phyloP scores from a whole-genome alignment of 1,140 invertebrate species.

The Oppia nitens region DNA sequence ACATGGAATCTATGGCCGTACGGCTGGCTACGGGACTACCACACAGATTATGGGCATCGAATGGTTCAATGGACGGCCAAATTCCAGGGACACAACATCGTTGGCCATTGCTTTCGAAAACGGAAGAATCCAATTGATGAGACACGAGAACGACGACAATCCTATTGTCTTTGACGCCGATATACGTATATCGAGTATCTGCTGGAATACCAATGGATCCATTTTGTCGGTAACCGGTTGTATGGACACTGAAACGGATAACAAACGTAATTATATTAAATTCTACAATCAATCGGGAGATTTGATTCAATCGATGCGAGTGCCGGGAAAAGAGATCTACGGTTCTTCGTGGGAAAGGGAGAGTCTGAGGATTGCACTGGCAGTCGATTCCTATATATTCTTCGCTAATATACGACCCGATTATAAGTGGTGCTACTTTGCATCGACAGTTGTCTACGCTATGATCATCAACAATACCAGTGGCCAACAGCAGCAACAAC shows the following conservation, averaged over 20 bases:
- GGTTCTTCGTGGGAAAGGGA: slow-evolving; percentile 79
- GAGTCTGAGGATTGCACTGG: slow-evolving; percentile 71
- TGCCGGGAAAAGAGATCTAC: slow-evolving; percentile 64
- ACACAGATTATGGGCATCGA: slow-evolving; percentile 34
- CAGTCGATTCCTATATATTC: slow-evolving; percentile 89
- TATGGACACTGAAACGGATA: slow-evolving; percentile 30
- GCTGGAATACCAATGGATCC: slow-evolving; percentile 82
- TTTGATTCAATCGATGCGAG: slow-evolving; percentile 60
- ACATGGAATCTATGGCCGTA: not conserved
- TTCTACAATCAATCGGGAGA: slow-evolving; percentile 78
- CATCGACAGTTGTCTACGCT: slow-evolving; percentile 68
- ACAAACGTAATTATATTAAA: slow-evolving; percentile 66
- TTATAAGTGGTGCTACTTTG: slow-evolving; percentile 86
- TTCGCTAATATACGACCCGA: slow-evolving; percentile 92
- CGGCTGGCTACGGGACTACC: not conserved
- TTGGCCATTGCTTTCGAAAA: slow-evolving; percentile 71
- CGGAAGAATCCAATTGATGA: slow-evolving; percentile 72
- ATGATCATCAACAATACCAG: too few species aligned
- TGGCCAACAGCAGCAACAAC: too few species aligned
- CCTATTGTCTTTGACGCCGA: slow-evolving; percentile 44
- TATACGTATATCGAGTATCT: slow-evolving; percentile 58
- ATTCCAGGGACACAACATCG: slow-evolving; percentile 44
- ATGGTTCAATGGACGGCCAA: slow-evolving; percentile 49
- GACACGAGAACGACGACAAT: slow-evolving; percentile 63
- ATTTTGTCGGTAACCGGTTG: slow-evolving; percentile 31